Conservation (phyloP, 2,888 invertebrate species). For the Dryobota labecula region DNA sequence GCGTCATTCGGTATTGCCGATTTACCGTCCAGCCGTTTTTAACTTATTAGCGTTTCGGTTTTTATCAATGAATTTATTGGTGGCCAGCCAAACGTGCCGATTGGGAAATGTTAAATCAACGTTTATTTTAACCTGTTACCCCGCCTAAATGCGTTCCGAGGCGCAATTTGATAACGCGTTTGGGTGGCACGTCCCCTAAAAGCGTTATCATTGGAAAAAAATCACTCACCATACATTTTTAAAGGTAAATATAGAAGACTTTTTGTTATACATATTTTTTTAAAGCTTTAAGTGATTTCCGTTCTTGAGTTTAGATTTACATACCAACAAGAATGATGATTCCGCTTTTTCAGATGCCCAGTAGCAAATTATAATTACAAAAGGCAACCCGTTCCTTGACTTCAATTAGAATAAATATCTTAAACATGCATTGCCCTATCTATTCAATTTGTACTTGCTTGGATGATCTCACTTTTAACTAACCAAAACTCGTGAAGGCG, state of each 20-base stretch:
- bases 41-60: conserved; percentile 83
- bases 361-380: conserved; percentile 37
- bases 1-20: conserved; percentile 69
- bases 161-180: conserved; percentile 82
- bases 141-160: conserved; percentile 83
- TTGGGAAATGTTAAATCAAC: conserved; percentile 83
- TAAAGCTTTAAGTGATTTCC: conserved; percentile 79
- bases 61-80: conserved; percentile 88
- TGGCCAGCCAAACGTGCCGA: conserved; percentile 76
- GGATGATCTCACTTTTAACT: conserved; percentile 9
- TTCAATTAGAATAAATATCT: not conserved
- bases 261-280: conserved; percentile 73
- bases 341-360: conserved; percentile 20
- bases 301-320: conserved; percentile 71
- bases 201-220: conserved; percentile 77
- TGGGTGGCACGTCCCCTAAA: conserved; percentile 84
- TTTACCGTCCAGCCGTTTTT: conserved; percentile 73
- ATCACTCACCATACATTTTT: conserved; percentile 65
- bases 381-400: not conserved
- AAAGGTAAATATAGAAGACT: conserved; percentile 72
- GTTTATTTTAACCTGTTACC: conserved; percentile 81
- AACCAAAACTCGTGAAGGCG: conserved; percentile 13
- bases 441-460: conserved; percentile 16
- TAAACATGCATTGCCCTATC: not conserved
- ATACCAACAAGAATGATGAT: conserved; percentile 51